Evolutionary conservation across 2,888 invertebrate genomes (phyloP).

Genomic region (Tenthredo scrophulariae): DNA sequence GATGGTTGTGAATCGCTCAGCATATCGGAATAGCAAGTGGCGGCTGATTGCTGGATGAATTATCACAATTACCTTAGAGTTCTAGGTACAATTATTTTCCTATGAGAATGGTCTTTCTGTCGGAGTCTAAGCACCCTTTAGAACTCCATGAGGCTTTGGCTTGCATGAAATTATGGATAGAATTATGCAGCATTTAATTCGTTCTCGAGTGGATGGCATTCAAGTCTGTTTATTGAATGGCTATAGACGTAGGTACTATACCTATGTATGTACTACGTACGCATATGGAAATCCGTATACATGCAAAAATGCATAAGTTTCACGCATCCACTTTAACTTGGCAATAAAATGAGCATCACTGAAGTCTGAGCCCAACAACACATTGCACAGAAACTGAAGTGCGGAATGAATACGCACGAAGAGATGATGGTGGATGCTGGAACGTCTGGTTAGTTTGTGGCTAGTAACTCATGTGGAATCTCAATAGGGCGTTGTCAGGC

Average conservation of each 20-base stretch:
- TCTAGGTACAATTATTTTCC: background rate
- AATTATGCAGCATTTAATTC: conserved; percentile 22
- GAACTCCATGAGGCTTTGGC: background rate
- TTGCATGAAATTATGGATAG: background rate
- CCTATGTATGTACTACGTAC: background rate
- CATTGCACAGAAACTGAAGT: conserved; percentile 58
- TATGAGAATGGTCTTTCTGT: background rate
- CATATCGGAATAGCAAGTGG: background rate
- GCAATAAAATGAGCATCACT: conserved; percentile 28
- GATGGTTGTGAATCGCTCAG: background rate
- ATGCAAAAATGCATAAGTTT: background rate
- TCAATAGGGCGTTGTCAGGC: conserved; percentile 46
- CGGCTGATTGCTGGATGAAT: background rate
- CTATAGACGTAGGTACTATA: background rate
- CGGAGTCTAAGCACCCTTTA: background rate
- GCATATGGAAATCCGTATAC: background rate
- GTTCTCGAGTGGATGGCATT: background rate
- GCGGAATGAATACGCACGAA: conserved; percentile 54
- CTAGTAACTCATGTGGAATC: conserved; percentile 57
- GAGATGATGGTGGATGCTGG: conserved; percentile 30
- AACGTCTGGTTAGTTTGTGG: conserved; percentile 61
- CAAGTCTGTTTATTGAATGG: background rate
- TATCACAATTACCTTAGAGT: background rate
- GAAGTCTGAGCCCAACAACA: conserved; percentile 52
- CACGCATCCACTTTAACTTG: background rate